These are phyloP conservation scores for Dryomyza anilis DNA, from an alignment of 2,888 invertebrate species.

Conservation along the genomic window DNA sequence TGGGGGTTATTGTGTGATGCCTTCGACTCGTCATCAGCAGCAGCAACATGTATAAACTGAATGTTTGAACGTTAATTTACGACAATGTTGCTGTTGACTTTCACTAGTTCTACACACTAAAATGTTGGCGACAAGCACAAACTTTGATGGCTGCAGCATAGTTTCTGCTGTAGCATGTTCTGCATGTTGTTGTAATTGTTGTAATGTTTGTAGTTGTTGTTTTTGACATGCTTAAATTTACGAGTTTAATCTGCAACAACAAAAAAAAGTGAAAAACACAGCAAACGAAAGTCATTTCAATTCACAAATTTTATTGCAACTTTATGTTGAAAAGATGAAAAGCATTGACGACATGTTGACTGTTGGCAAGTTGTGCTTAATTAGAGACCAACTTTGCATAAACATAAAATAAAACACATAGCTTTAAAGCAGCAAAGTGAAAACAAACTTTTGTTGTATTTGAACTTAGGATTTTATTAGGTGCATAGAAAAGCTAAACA, in stretches of 20 bases:
- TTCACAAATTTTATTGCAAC: slow-evolving; percentile 7
- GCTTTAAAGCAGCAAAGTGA: no score
- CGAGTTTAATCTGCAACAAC: neutral
- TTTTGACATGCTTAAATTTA: no score
- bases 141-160: neutral
- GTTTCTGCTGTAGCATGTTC: neutral
- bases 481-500: no score
- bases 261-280: neutral
- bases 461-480: no score
- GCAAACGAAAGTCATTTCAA: slow-evolving; percentile 5
- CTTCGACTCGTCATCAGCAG: neutral
- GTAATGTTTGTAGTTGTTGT: neutral
- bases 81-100: slow-evolving; percentile 2
- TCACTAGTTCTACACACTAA: no score
- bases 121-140: neutral
- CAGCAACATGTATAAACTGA: neutral
- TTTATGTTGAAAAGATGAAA: neutral
- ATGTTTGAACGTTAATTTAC: neutral
- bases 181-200: neutral
- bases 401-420: no score
- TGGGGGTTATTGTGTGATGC: no score
- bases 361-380: no score
- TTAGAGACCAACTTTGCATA: no score
- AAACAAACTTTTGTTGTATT: no score
- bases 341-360: no score